Conservation (phyloP, 2,113 vertebrate genomes). For the Oriolus oriolus region DNA sequence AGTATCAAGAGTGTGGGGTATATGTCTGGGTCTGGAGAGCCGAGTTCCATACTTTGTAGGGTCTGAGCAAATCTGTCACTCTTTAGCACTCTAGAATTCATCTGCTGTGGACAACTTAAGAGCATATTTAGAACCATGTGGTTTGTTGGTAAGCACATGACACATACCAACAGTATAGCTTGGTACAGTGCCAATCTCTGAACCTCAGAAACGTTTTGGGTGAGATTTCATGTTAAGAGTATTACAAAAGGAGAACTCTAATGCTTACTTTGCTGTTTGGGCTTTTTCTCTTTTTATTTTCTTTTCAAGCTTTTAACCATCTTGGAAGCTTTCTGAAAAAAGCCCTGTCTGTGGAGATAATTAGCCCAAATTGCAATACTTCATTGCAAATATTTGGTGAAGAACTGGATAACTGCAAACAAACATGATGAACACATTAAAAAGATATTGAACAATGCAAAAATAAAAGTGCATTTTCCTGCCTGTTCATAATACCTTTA, state of each 20-base stretch:
- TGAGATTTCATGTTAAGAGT: neutral
- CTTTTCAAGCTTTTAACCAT: constrained; percentile 72
- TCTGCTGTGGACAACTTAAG: neutral
- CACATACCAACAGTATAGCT: neutral
- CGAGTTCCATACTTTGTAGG: neutral
- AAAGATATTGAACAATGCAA: constrained; percentile 61
- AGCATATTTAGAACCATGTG: neutral
- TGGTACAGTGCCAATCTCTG: neutral
- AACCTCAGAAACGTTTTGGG: neutral
- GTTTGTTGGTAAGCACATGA: neutral
- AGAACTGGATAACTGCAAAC: constrained; percentile 77
- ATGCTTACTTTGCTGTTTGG: neutral
- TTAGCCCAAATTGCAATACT: constrained; percentile 73
- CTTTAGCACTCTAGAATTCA: neutral
- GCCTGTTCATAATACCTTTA: neutral
- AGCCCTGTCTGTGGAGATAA: constrained; percentile 68
- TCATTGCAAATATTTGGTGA: constrained; percentile 72
- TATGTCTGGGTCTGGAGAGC: neutral
- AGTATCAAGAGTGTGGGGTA: neutral
- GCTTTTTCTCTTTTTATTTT: neutral
- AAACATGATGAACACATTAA: constrained; percentile 64
- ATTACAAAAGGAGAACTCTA: neutral
- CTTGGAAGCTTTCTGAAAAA: constrained; percentile 74
- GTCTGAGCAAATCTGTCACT: neutral
- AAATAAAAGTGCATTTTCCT: neutral